Conservation (phyloP, 2,888 invertebrate genomes). For the Limnephilus marmoratus region DNA sequence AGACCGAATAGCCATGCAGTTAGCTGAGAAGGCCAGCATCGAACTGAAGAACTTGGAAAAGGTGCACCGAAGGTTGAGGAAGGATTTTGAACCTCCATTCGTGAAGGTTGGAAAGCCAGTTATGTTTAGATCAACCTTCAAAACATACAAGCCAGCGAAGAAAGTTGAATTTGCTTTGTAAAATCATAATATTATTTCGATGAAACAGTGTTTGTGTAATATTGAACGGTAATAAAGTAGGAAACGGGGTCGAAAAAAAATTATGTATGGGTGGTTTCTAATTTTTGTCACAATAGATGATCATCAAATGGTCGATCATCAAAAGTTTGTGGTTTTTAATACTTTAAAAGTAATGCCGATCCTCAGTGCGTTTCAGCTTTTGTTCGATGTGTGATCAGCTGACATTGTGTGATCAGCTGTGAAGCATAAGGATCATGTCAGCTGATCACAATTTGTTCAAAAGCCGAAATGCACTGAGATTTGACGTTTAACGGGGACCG, state of each 20-base stretch:
- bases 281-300: too few species aligned
- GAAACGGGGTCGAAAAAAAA: not conserved
- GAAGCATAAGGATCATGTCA: too few species aligned
- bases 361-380: too few species aligned
- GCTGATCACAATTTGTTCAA: too few species aligned
- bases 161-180: not conserved
- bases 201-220: not conserved
- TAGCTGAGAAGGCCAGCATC: constrained; percentile 77
- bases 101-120: constrained; percentile 41
- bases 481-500: too few species aligned
- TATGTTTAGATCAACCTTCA: constrained; percentile 38
- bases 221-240: not conserved
- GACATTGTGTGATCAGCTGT: too few species aligned
- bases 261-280: too few species aligned
- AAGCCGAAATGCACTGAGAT: too few species aligned
- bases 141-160: not conserved
- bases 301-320: too few species aligned
- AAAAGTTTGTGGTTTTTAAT: too few species aligned
- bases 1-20: constrained; percentile 75
- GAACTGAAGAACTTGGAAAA: constrained; percentile 77
- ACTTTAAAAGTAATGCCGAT: too few species aligned
- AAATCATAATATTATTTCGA: not conserved
- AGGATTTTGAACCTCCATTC: constrained; percentile 69
- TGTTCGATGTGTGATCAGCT: too few species aligned
- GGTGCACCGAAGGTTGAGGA: constrained; percentile 73